Base-by-base conservation (phyloP, 2,113 vertebrate genomes). In the Lates calcarifer region DNA sequence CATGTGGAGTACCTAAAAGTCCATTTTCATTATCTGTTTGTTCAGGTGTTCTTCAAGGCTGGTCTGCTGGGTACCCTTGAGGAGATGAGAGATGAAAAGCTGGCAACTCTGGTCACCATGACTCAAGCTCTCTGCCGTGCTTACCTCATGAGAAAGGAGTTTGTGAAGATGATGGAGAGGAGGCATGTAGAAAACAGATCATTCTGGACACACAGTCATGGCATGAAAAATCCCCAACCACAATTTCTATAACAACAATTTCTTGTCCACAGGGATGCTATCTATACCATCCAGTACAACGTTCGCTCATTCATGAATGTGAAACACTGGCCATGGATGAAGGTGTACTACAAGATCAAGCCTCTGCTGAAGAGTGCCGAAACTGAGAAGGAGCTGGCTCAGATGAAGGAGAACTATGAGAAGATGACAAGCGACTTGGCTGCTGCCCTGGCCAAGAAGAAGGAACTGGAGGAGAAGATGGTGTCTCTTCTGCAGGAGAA, bases 261-360 rank as follows among this genome's bases (percentile, higher is more conserved):
- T 76, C 24, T 75, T 74, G 0, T 73, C n/a, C 1, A 28, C 53
- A 91, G 90, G 15, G 90, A 91, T 2, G 87, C 90, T 45, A 73
- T 91, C 26, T 91, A 0, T 28, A 87, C 90, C 37, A 79, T 92
- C 37, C 89, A 91, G 68, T 92, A 91, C 83, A 91, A 91, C 4
- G 9, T 92, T 31, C 87, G 91, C 63, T 92, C 91, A 77, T 92
- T 92, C 81, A 92, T 87, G 86, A 92, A 92, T 89, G 91, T 92
- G 24, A 92, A 92, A 80, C 82, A 90, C 70, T 92, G 91, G 91
- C 89, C 89, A 90, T 92, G 91, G 91, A 92, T 92, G 91, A 92
- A 92, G 78, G 91, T 92, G 33, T 92, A 92, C 84, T 92, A 91
- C 86, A 92, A 92, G 87, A 92, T 92, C 82, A 92, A 92, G 75